Evolutionary conservation across 64 coral and sea anemone species (phyloP), one percentile per base, ranked within the genome.

Genomic region (Cladopsammia gracilis): DNA sequence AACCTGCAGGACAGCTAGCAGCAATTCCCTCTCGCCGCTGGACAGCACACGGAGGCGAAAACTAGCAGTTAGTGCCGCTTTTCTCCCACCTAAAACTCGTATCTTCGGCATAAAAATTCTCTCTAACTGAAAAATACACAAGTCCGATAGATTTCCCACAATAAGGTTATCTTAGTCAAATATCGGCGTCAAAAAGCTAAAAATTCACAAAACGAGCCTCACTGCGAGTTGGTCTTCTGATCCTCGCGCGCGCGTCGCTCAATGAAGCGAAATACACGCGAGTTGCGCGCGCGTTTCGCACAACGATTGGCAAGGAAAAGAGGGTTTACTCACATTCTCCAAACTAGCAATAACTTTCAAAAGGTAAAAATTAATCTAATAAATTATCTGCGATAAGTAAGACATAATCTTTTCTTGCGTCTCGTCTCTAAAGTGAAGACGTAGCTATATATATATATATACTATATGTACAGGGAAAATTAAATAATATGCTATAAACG

Each of bases 361-460:
- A 62, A 49, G 62, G 60, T 84, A 64, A 84, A 82, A 67, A 84
- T 51, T 64, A 64, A 84, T 22, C 80, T 48, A 25, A 67, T 84
- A 84, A 84, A 50, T 48, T 84, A 60, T 84, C 47, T 79, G 24
- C 1, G 24, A 16, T 34, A 44, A 79, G 23, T 34, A 44, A 79
- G 23, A 22, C 60, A 51, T 68, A 51, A 43, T 66, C 62, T 84
- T 11, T 49, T 5, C 47, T 75, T 12, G 44, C 8, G 19, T 15
- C 4, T 50, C 12, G 80, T 68, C 62, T 83, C 59, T 14, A 48
- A 48, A 68, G 62, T 18, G 14, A 47, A 16, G 18, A 47, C 23
- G 25, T 45, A 82, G 58, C 18, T 47, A n/a, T 46, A 62, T 64
- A 84, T 84, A 34, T 34, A 34, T 34, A 34, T 34, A 34, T 2